These are phyloP conservation scores for Scytalopus superciliaris DNA, from an alignment of 2,113 vertebrate species.

Conservation along the genomic window DNA sequence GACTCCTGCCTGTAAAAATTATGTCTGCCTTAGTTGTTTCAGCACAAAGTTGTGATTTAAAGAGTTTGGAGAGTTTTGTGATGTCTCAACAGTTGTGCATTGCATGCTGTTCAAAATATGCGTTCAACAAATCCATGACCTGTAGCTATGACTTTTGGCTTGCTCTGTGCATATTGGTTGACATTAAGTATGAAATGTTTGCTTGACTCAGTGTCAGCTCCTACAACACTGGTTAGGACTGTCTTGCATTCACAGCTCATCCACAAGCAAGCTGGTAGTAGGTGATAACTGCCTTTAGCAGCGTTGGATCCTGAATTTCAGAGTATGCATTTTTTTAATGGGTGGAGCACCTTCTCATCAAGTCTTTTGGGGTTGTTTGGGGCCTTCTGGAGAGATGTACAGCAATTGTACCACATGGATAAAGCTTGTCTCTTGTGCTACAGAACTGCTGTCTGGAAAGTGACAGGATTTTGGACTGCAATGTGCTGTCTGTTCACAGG, in stretches of 20 bases:
- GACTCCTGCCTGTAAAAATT: not conserved
- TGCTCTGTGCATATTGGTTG: not conserved
- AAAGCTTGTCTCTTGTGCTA: not conserved
- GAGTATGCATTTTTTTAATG: not conserved
- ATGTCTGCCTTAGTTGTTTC: not conserved
- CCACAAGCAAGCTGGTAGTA: not conserved
- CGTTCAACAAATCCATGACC: not conserved
- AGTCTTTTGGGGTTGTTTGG: not conserved
- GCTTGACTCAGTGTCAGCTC: not conserved
- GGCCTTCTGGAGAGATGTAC: not conserved
- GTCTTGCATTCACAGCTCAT: not conserved
- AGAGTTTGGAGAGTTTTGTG: not conserved
- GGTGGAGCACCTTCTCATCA: not conserved
- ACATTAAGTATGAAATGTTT: not conserved
- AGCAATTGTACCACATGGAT: not conserved
- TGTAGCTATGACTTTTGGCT: not conserved
- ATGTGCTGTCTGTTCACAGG: not conserved
- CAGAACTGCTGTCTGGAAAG: not conserved
- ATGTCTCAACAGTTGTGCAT: not conserved
- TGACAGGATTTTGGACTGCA: not conserved
- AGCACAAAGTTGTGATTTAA: not conserved
- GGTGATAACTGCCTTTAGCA: not conserved
- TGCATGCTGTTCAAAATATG: not conserved
- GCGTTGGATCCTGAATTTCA: not conserved
- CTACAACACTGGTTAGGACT: not conserved